Percentiles rank a stretch among this genome's conserved stretches.
Conservation (phyloP, 2,888 invertebrate species). For the Lycaena phlaeas region DNA sequence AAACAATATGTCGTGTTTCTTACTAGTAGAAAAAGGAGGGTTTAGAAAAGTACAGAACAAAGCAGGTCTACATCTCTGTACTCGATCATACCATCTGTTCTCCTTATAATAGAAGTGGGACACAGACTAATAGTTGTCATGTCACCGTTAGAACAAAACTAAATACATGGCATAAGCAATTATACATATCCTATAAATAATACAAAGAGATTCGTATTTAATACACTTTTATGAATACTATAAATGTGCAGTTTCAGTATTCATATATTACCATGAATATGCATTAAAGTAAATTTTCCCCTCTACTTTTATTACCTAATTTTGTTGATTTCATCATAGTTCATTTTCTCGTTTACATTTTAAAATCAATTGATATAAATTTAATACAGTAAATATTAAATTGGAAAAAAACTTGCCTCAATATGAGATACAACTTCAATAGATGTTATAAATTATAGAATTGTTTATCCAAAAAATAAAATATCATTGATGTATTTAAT, state of each 20-base stretch:
- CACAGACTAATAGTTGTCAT: background rate
- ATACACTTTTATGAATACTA: constrained; percentile 5
- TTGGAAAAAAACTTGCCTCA: too few relatives aligned
- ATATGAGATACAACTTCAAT: too few relatives aligned
- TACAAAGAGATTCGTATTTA: constrained; percentile 11
- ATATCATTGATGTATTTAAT: too few relatives aligned
- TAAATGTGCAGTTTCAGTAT: background rate
- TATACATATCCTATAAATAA: constrained; percentile 1
- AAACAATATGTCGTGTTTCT: background rate
- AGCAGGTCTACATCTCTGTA: background rate
- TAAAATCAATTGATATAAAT: too few relatives aligned
- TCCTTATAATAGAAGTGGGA: background rate
- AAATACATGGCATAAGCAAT: background rate
- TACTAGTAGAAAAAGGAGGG: background rate
- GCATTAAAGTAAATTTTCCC: background rate
- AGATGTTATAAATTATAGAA: too few relatives aligned
- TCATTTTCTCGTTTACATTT: too few relatives aligned
- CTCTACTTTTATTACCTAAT: too few relatives aligned
- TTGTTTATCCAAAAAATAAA: too few relatives aligned
- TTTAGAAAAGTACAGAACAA: background rate
- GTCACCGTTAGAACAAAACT: background rate
- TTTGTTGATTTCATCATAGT: too few relatives aligned
- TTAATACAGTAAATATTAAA: too few relatives aligned
- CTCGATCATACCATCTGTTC: background rate
- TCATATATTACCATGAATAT: background rate